Percentiles rank a stretch among this genome's conserved stretches.
These are phyloP conservation scores for Drosophila biarmipes DNA, from an alignment of 1,140 invertebrate genomes.

Conservation along the genomic window DNA sequence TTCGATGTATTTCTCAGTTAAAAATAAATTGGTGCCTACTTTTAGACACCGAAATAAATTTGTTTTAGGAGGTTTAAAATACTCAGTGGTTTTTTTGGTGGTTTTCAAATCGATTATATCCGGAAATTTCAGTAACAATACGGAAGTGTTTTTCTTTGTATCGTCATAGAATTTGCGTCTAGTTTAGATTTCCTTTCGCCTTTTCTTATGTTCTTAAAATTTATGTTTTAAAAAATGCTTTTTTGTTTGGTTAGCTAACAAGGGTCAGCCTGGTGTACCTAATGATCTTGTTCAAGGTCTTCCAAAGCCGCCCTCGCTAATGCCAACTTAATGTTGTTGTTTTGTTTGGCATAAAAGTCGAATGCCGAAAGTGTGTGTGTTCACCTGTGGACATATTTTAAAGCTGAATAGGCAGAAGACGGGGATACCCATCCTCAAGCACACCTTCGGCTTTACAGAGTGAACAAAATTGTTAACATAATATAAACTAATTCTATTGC, in stretches of 20 bases:
- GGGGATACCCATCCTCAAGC: constrained; percentile 1
- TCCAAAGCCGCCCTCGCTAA: constrained; percentile 22
- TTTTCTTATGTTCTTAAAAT: no score
- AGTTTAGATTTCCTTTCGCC: neutral
- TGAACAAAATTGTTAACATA: neutral
- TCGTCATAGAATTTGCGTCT: neutral
- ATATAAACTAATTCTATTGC: no score
- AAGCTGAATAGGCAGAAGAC: constrained; percentile 48
- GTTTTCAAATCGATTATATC: no score
- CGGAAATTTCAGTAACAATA: no score
- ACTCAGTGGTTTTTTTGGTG: no score
- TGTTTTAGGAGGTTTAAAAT: no score
- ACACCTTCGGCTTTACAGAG: neutral
- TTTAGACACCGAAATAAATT: no score
- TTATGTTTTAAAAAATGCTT: no score
- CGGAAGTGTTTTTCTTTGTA: no score
- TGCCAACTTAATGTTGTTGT: constrained; percentile 57
- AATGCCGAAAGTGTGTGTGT: constrained; percentile 64
- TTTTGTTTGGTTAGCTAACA: neutral
- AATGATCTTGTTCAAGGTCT: neutral
- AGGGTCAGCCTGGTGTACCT: neutral
- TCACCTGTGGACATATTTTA: constrained; percentile 78
- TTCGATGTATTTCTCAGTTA: no score
- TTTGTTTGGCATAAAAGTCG: constrained; percentile 69
- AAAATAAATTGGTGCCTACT: no score